These are phyloP conservation scores for Cosmia pyralina DNA, from an alignment of 2,888 invertebrate species.

Conservation along the genomic window DNA sequence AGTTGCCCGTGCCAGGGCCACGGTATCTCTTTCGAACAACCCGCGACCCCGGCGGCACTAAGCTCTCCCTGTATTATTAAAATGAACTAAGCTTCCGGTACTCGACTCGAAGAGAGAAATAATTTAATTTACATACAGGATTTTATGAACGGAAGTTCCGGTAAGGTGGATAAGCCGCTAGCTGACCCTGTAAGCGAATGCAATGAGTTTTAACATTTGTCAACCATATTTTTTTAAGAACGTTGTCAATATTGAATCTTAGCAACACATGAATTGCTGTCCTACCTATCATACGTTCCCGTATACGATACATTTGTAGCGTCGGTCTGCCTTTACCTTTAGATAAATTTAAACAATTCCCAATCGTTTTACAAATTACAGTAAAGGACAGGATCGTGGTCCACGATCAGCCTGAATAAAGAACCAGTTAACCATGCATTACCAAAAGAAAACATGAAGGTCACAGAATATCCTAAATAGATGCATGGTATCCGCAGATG, in stretches of 20 bases:
- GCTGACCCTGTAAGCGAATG: not conserved
- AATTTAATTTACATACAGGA: constrained; percentile 52
- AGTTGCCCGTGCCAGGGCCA: too few species aligned
- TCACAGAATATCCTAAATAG: not conserved
- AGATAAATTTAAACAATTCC: not conserved
- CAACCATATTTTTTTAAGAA: not conserved
- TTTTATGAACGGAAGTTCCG: constrained; percentile 17
- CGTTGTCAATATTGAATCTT: not conserved
- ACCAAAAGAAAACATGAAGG: not conserved
- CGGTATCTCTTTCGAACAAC: too few species aligned
- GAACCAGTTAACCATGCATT: not conserved
- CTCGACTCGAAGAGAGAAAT: constrained; percentile 14
- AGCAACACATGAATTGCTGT: not conserved
- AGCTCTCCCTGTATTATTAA: constrained; percentile 33
- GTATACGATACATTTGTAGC: not conserved
- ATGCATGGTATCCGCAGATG: constrained; percentile 14
- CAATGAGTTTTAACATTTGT: not conserved
- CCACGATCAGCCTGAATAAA: not conserved
- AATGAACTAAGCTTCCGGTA: constrained; percentile 32
- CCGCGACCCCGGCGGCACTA: too few species aligned
- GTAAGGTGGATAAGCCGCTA: not conserved
- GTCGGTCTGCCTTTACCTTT: not conserved
- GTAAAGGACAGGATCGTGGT: not conserved
- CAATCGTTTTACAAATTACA: not conserved
- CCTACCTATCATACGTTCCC: not conserved